phyloP scores from a whole-genome alignment of 2,888 invertebrate genomes.

The Melanostoma mellinum region DNA sequence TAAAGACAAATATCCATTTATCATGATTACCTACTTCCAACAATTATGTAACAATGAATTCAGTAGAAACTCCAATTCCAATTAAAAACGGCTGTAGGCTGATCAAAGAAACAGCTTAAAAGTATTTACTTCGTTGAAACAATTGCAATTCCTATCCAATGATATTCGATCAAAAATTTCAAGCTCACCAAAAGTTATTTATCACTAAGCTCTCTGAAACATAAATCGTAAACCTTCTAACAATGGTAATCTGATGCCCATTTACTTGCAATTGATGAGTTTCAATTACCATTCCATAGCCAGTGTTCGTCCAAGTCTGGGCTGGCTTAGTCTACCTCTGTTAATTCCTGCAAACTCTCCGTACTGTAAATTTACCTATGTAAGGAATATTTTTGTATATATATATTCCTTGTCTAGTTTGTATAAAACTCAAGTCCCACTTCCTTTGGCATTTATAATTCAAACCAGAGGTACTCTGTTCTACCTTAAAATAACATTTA shows the following conservation, averaged over 20 bases:
- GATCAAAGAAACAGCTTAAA: neutral
- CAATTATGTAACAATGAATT: too few relatives aligned
- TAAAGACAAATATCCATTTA: too few relatives aligned
- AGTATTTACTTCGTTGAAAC: neutral
- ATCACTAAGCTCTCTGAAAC: constrained; percentile 11
- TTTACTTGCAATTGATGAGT: constrained; percentile 20
- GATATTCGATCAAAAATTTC: neutral
- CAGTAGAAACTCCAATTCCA: too few relatives aligned
- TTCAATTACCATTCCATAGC: constrained; percentile 3
- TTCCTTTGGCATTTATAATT: too few relatives aligned
- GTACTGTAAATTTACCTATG: neutral
- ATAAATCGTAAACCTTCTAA: constrained; percentile 25
- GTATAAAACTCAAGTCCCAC: too few relatives aligned
- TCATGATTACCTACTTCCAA: too few relatives aligned
- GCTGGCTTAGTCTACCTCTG: neutral
- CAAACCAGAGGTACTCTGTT: too few relatives aligned
- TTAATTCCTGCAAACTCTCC: neutral
- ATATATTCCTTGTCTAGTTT: too few relatives aligned
- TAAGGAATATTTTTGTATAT: too few relatives aligned
- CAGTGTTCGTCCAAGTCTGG: neutral
- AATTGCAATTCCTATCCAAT: constrained; percentile 9
- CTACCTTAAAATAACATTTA: neutral
- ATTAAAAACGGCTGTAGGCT: too few relatives aligned
- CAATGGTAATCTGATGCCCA: constrained; percentile 20
- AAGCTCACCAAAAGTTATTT: constrained; percentile 19